Percentiles rank a stretch among this genome's conserved stretches.
Conservation (phyloP, 2,888 invertebrate genomes). For the Tiliacea aurago region DNA sequence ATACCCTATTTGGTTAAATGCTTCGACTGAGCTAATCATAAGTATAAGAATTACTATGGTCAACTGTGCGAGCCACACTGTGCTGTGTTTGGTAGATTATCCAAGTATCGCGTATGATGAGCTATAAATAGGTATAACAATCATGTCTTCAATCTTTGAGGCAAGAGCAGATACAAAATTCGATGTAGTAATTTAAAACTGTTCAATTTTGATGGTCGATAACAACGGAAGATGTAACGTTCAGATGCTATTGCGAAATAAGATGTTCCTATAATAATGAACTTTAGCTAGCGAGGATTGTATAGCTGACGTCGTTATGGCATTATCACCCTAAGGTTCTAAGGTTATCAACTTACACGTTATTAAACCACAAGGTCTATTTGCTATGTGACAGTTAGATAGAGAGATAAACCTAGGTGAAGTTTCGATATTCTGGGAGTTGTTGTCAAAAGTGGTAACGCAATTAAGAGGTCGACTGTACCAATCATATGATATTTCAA, state of each 20-base stretch:
- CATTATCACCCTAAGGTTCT: background rate
- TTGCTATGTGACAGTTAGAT: background rate
- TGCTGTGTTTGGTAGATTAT: no score
- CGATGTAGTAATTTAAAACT: conserved; percentile 33
- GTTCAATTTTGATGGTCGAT: conserved; percentile 23
- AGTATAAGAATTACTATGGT: no score
- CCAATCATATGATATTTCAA: background rate
- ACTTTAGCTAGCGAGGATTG: background rate
- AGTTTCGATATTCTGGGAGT: background rate
- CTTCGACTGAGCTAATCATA: no score
- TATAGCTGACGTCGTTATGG: background rate
- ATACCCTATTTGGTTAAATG: no score
- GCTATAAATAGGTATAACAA: background rate
- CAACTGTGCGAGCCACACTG: no score
- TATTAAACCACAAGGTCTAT: background rate
- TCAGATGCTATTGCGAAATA: conserved; percentile 27
- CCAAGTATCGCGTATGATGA: background rate
- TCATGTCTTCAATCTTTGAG: conserved; percentile 8
- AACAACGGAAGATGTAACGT: conserved; percentile 12
- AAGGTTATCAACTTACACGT: background rate
- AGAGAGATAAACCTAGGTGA: background rate
- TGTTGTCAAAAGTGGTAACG: background rate
- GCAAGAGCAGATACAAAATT: conserved; percentile 35
- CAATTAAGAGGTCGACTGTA: background rate
- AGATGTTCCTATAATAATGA: background rate